These are phyloP conservation scores for Scomber scombrus DNA, from an alignment of 2,113 vertebrate species.

Conservation along the genomic window DNA sequence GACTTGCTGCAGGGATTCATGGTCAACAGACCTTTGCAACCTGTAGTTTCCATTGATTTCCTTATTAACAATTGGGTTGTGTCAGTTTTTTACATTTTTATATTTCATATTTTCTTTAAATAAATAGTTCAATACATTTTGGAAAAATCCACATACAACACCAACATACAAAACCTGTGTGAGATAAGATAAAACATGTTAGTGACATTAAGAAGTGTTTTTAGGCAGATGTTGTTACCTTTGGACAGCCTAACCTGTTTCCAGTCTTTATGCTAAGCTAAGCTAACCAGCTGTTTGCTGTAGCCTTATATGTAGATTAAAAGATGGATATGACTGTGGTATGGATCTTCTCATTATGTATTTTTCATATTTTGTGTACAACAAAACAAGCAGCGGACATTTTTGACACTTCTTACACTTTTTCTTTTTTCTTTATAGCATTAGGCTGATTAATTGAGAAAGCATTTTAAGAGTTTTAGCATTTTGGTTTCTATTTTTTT, in stretches of 20 bases:
- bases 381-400: conserved; percentile 12
- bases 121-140: not conserved
- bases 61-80: not conserved
- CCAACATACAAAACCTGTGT: no score
- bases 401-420: conserved; percentile 8
- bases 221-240: no score
- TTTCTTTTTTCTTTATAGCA: not conserved
- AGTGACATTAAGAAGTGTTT: no score
- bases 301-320: not conserved
- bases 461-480: conserved; percentile 3
- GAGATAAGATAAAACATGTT: no score
- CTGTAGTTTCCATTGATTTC: not conserved
- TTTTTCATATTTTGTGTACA: not conserved
- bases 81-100: not conserved
- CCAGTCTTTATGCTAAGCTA: no score
- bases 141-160: no score
- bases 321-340: not conserved
- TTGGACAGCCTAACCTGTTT: no score
- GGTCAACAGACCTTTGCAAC: not conserved
- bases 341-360: no score
- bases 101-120: not conserved
- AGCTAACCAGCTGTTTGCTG: not conserved
- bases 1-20: not conserved
- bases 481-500: conserved; percentile 4
- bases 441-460: not conserved